Evolutionary conservation across 1,140 invertebrate genomes (phyloP), one percentile per base, ranked within the genome.

Genomic region (Drosophila nigrodunni): DNA sequence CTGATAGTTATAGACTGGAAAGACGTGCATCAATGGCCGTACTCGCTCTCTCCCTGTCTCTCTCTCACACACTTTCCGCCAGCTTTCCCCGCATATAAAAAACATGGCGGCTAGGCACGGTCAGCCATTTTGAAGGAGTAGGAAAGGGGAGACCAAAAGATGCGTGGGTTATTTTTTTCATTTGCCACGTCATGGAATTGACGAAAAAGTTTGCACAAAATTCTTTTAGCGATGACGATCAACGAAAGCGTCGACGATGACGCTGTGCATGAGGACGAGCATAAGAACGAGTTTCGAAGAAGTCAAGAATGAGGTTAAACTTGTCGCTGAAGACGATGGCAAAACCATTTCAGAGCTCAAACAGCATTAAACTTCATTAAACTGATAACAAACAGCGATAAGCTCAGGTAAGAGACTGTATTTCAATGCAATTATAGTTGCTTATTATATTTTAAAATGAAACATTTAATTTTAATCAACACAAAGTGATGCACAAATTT

Each of bases 1-100:
- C 82, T 88, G 82, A 87, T 87, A 87, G 83, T 82, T 82, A 80
- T 87, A 87, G 83, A 82, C 83, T 87, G 79, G 54, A 88, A 74
- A 82, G 83, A 88, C 83, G 79, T 87, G 82, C 83, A 88, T 88
- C 83, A 82, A 80, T 82, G 71, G 78, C 67, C 44, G 43, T 2
- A 4, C 18, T 47, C 43, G 37, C 57, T 43, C 47, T 47, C 15
- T 9, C 15, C 25, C 25, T n/a, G 0, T 47, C 44, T 2, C 15
- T 7, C 46, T 7, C 46, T 3, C 46, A 30, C 25, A 30, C 25
- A 30, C 46, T 18, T 47, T 46, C 5, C 13, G 3, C 15, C 46
- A 47, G 0, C 15, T 47, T 15, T 5, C 44, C 52, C 10, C 52
- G n/a, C 6, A 35, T 44, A 65, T 58, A 75, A 41, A 41, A 41